Evolutionary conservation across 2,113 vertebrate genomes (phyloP), one percentile per base, ranked within the genome.

Genomic region (Trinectes maculatus): DNA sequence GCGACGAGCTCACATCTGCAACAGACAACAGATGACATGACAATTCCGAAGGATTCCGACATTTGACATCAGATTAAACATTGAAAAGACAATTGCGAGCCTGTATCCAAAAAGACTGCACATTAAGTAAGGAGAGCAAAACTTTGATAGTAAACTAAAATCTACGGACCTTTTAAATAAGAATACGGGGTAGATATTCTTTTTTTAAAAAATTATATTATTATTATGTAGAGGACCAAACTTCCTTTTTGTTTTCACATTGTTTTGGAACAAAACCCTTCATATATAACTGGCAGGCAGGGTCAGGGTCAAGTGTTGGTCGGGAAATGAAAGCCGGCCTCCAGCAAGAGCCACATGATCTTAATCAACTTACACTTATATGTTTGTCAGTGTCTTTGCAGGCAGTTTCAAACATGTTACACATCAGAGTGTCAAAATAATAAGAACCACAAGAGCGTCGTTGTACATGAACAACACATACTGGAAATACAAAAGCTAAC

Each of bases 231-330:
- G 28, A 15, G 31, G 18, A 72, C 31, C 16, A 26, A 47, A 59
- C 16, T 15, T 46, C 40, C 28, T 40, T 43, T 21, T 49, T 8
- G 3, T 56, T 47, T 59, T 18, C 65, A 51, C 52, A 81, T 33
- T 60, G 65, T 80, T 74, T 60, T 57, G 69, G 66, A 65, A 54
- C 77, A 67, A 86, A 85, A 74, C 18, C 58, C 61, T 63, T 87
- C 72, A 86, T 2, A 48, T 73, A 18, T 83, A 82, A 87, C 84
- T 69, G 51, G 51, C 37, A 59, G 80, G 42, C 74, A 74, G 56
- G 73, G 76, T 84, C 78, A 77, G 54, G 82, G 74, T 84, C 78
- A 79, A 78, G 74, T 77, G 74, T 71, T 74, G 42, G 46, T 67
- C 55, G 39, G 52, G 56, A 86, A 86, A 89, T 21, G 43, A 77